phyloP scores from a whole-genome alignment of 2,797 vertebrate species.

The Hemibagrus guttatus region DNA sequence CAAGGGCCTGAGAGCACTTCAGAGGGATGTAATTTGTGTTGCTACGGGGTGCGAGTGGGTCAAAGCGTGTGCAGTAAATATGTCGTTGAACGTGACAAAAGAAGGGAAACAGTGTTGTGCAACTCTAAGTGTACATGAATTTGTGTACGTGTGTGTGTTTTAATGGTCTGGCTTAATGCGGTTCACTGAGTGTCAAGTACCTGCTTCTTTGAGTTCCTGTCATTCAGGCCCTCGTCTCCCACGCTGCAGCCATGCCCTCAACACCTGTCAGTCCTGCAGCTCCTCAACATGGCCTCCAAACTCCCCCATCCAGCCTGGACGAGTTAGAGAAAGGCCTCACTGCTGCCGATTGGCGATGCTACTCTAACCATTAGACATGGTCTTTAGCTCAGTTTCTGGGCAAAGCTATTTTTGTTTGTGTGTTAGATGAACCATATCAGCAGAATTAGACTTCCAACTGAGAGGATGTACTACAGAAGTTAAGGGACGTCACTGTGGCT shows the following conservation, averaged over 20 bases:
- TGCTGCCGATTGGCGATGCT: constrained; percentile 46
- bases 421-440: constrained; percentile 55
- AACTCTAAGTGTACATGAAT: background rate
- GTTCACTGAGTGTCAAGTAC: constrained; percentile 45
- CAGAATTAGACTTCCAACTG: constrained; percentile 48
- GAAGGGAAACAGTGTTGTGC: constrained; percentile 39
- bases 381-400: constrained; percentile 49
- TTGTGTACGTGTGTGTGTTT: background rate
- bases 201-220: constrained; percentile 26
- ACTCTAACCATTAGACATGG: constrained; percentile 57
- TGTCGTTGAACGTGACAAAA: constrained; percentile 46
- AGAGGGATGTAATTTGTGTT: constrained; percentile 47
- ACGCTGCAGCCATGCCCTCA: background rate
- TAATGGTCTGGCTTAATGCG: constrained; percentile 33
- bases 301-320: background rate
- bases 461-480: constrained; percentile 43
- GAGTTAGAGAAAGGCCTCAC: constrained; percentile 33
- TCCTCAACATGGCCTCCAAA: constrained; percentile 12
- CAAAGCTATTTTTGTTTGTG: constrained; percentile 61
- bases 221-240: constrained; percentile 19
- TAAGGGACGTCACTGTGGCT: background rate
- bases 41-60: constrained; percentile 33
- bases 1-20: constrained; percentile 35
- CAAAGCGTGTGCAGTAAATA: constrained; percentile 47
- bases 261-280: constrained; percentile 38